Conservation (phyloP, 2,888 invertebrate species). For the Hermaeophaga mercurialis region DNA sequence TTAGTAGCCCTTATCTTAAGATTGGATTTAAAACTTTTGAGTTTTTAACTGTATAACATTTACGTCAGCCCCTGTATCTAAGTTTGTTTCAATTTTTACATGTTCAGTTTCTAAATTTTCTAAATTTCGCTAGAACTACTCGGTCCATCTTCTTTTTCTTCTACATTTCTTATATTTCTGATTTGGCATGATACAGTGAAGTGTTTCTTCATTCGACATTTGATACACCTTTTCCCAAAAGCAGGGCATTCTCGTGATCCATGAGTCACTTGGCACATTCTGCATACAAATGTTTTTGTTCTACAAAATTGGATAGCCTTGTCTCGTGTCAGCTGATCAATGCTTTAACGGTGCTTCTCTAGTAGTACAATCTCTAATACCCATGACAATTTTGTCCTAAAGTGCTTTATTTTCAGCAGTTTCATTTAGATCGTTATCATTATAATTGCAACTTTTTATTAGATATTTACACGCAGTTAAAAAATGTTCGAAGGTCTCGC, state of each 20-base stretch:
- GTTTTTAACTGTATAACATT: slow-evolving; percentile 16
- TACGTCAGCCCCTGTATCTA: slow-evolving; percentile 25
- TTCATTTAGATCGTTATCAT: neutral
- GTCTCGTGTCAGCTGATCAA: slow-evolving; percentile 35
- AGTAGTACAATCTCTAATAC: neutral
- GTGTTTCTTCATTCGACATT: slow-evolving; percentile 36
- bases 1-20: slow-evolving; percentile 4
- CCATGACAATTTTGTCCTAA: neutral
- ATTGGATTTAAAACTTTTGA: slow-evolving; percentile 19
- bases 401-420: neutral
- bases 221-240: slow-evolving; percentile 36
- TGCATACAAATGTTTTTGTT: slow-evolving; percentile 30
- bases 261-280: slow-evolving; percentile 33
- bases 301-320: slow-evolving; percentile 33
- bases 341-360: neutral
- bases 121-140: too few relatives aligned
- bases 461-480: neutral
- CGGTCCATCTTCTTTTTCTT: neutral
- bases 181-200: slow-evolving; percentile 34
- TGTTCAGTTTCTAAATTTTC: neutral
- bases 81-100: neutral
- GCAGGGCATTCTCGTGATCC: slow-evolving; percentile 36
- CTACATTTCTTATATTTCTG: slow-evolving; percentile 23
- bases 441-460: neutral
- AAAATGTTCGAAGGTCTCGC: neutral